A percentile compares a stretch with the other conserved stretches of the same genome.
These are phyloP conservation scores for Psilanteris sp. DNA, from an alignment of 1,140 invertebrate genomes.

Conservation along the genomic window DNA sequence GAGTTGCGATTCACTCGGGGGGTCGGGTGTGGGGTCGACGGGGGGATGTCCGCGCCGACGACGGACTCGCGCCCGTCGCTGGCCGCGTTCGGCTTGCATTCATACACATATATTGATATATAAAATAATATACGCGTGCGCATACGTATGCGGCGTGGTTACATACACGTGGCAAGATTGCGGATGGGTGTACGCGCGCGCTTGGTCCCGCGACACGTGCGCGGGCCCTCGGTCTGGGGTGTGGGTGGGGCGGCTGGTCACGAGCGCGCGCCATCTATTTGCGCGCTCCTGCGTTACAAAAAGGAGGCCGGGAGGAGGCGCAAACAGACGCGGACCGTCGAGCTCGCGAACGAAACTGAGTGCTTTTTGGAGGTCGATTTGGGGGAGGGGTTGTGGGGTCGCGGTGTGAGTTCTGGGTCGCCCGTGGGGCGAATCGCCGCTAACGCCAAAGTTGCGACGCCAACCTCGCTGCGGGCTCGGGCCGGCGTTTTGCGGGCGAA, in stretches of 20 bases:
- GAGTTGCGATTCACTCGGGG: no score
- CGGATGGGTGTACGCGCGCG: neutral
- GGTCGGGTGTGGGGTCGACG: no score
- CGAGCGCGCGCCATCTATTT: constrained; percentile 33
- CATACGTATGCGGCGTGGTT: neutral
- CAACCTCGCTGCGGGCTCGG: constrained; percentile 68
- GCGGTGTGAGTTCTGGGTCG: no score
- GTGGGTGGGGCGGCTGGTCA: no score
- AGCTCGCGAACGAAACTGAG: constrained; percentile 21
- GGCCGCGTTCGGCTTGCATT: constrained; percentile 51
- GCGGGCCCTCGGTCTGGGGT: neutral
- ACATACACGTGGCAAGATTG: neutral
- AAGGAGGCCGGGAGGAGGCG: constrained; percentile 62
- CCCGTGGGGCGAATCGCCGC: no score
- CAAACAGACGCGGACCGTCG: constrained; percentile 55
- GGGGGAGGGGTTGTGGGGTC: no score
- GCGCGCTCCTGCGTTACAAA: constrained; percentile 68
- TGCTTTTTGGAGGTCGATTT: no score
- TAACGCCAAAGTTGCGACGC: constrained; percentile 46
- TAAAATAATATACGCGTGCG: constrained; percentile 42
- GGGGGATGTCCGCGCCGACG: no score
- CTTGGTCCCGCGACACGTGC: neutral
- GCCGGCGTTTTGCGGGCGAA: constrained; percentile 73
- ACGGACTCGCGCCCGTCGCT: neutral
- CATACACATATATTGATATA: constrained; percentile 47